Conservation (phyloP, 1,140 invertebrate species). For the Drosophila kurseongensis region DNA sequence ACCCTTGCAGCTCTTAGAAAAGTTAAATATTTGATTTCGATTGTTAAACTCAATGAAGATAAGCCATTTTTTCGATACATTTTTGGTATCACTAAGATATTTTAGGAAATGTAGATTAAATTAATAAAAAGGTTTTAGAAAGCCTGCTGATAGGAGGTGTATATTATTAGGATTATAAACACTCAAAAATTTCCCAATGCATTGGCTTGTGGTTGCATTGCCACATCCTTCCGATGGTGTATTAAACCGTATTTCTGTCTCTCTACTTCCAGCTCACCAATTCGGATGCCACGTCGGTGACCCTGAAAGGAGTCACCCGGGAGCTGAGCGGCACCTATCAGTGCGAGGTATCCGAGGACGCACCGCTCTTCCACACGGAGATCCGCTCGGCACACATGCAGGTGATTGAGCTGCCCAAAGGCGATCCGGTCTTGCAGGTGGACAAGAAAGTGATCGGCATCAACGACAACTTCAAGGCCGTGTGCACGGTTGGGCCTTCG, state of each 20-base stretch:
- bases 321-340: conserved; percentile 89
- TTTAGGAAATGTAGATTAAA: too few species aligned
- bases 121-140: too few species aligned
- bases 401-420: conserved; percentile 86
- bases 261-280: conserved; percentile 86
- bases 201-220: too few species aligned
- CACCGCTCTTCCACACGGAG: conserved; percentile 89
- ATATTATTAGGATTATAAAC: too few species aligned
- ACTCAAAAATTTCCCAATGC: too few species aligned
- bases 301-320: conserved; percentile 87
- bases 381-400: conserved; percentile 88
- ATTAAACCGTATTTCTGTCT: not conserved
- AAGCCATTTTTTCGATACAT: too few species aligned
- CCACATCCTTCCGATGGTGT: not conserved
- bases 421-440: conserved; percentile 80
- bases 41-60: too few species aligned
- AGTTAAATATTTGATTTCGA: too few species aligned
- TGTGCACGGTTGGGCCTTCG: conserved; percentile 86
- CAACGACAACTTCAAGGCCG: conserved; percentile 84
- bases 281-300: conserved; percentile 88
- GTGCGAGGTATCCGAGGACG: conserved; percentile 90
- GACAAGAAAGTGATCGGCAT: conserved; percentile 80
- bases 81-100: too few species aligned
- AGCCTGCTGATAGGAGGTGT: too few species aligned
- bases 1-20: too few species aligned